Percentiles rank a stretch among this genome's conserved stretches.
These are phyloP conservation scores for Apis dorsata DNA, from an alignment of 1,140 invertebrate genomes.

Conservation along the genomic window DNA sequence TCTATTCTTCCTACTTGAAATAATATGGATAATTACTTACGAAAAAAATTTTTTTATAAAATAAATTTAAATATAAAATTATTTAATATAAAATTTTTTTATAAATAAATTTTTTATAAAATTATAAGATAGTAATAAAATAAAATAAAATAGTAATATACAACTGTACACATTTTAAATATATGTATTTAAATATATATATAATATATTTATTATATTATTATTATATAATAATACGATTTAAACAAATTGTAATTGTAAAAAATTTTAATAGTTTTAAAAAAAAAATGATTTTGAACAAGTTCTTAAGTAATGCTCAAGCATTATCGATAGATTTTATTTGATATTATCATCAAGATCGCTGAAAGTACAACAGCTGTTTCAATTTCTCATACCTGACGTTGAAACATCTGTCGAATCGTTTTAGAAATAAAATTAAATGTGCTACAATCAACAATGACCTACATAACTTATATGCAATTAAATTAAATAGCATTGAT, in stretches of 20 bases:
- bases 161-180: no score
- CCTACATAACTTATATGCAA: slow-evolving; percentile 34
- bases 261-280: not conserved
- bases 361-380: slow-evolving; percentile 25
- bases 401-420: slow-evolving; percentile 28
- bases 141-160: no score
- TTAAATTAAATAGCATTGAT: slow-evolving; percentile 29
- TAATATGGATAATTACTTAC: no score
- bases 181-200: no score
- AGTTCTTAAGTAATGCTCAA: not conserved
- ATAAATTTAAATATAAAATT: no score
- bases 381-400: not conserved
- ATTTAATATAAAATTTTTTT: no score
- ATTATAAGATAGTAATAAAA: no score
- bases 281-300: not conserved
- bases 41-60: no score
- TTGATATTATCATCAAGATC: slow-evolving; percentile 1
- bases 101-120: no score
- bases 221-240: no score
- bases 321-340: not conserved
- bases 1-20: no score
- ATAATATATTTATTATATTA: no score
- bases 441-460: not conserved
- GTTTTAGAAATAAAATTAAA: slow-evolving; percentile 30
- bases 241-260: not conserved